phyloP scores from a whole-genome alignment of 2,797 vertebrate species.

The Neosilurus hyrtlii region DNA sequence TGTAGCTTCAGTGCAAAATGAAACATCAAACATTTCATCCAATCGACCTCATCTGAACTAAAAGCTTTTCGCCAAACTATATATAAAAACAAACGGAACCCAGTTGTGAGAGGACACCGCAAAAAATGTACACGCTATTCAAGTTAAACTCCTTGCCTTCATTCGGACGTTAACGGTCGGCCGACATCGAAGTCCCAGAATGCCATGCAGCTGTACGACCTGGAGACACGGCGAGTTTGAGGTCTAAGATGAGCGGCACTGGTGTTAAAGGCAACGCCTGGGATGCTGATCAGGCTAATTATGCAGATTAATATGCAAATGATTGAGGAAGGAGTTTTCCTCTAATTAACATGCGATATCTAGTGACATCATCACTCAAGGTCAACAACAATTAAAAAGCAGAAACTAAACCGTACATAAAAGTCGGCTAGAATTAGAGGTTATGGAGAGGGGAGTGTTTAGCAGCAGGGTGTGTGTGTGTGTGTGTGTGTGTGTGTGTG shows the following conservation, averaged over 20 bases:
- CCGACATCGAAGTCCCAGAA: neutral
- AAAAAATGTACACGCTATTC: neutral
- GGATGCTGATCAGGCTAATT: neutral
- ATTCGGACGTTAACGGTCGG: too few species aligned
- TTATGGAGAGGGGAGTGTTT: neutral
- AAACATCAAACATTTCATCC: neutral
- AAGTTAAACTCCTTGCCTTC: too few species aligned
- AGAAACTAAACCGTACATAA: neutral
- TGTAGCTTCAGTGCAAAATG: neutral
- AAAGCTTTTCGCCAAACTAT: neutral
- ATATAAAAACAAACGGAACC: neutral
- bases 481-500: constrained; percentile 46
- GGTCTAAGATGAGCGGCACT: too few species aligned
- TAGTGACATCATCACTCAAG: neutral
- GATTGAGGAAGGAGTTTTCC: neutral
- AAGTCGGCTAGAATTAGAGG: too few species aligned
- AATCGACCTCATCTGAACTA: neutral
- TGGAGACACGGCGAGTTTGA: neutral
- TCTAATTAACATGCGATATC: neutral
- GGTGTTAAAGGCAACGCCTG: neutral
- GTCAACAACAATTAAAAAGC: neutral
- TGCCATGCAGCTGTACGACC: neutral
- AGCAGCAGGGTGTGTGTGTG: constrained; percentile 15
- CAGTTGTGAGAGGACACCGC: neutral
- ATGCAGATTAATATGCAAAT: neutral